These are phyloP conservation scores for Genyomyrus donnyi DNA, from an alignment of 2,113 vertebrate species.

Conservation along the genomic window DNA sequence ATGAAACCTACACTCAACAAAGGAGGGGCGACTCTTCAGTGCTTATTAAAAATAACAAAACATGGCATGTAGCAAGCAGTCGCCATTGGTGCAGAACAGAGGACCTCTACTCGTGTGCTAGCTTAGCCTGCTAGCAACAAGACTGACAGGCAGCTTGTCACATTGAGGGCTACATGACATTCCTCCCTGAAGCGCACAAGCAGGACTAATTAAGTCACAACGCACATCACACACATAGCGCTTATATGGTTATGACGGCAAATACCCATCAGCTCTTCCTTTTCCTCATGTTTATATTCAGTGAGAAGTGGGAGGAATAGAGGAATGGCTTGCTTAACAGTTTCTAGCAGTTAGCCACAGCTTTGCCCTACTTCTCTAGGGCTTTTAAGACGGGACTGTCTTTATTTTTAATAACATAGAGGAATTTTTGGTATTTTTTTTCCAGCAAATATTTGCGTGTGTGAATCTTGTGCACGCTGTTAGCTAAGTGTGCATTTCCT, in stretches of 20 bases:
- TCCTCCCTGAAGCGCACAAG: not conserved
- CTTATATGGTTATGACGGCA: not conserved
- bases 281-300: not conserved
- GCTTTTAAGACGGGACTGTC: not conserved
- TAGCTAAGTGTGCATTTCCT: not conserved
- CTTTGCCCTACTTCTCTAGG: not conserved
- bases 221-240: not conserved
- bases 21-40: not conserved
- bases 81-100: not conserved
- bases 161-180: not conserved
- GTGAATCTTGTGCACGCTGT: not conserved
- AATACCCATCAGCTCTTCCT: not conserved
- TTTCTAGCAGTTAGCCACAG: not conserved
- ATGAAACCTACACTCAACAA: conserved; percentile 14
- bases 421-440: not conserved
- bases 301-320: not conserved
- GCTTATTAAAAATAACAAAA: conserved; percentile 19
- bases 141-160: not conserved
- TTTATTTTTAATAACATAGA: not conserved
- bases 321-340: not conserved
- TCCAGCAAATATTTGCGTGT: not conserved
- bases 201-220: conserved; percentile 1
- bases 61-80: not conserved
- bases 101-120: not conserved
- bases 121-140: not conserved